Base-by-base conservation (phyloP, 1,140 invertebrate species). In the Acromyrmex echinatior region DNA sequence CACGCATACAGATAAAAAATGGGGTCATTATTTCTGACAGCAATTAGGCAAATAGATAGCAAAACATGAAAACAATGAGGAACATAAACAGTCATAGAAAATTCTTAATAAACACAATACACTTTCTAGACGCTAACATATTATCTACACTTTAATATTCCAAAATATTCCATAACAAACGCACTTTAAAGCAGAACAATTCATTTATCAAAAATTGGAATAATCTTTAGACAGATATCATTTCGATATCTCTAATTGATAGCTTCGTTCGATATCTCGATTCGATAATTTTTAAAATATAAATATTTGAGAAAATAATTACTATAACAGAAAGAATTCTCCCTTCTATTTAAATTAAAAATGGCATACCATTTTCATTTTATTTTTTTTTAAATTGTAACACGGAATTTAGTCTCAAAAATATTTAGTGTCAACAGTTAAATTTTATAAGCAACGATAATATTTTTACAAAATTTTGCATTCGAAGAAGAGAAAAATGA, bases 31-130 rank as follows among this genome's bases (percentile, higher is more conserved):
- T 86, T 79, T 31, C n/a, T 28, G 49, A 35, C 28, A 16, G 31
- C 45, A 79, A 79, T 76, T 21, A 60, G n/a, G 39, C 70, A 74
- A 39, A 21, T 53, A 76, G 62, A 28, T 71, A 74, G 68, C 56
- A 25, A 62, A 53, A 70, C 10, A 49, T 49, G 39, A 28, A 68
- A 70, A 16, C 25, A 51, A 70, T 70, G 66, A 51, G 21, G 49
- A 70, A 70, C 10, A 39, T 68, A 35, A 10, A 68, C 14, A 35
- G 6, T 70, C 12, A 49, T 70, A 70, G 39, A 16, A 70, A 70
- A 49, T 70, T 70, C 21, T 14, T 74, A 28, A 39, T 31, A 76
- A 76, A n/a, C n/a, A 12, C n/a, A 60, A 25, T 51, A 35, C 5
- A 58, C 31, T 70, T 70, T 70, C 66, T 70, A 70, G 49, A 51